Conservation (phyloP, 1,140 invertebrate species). For the Euwallacea fornicatus region DNA sequence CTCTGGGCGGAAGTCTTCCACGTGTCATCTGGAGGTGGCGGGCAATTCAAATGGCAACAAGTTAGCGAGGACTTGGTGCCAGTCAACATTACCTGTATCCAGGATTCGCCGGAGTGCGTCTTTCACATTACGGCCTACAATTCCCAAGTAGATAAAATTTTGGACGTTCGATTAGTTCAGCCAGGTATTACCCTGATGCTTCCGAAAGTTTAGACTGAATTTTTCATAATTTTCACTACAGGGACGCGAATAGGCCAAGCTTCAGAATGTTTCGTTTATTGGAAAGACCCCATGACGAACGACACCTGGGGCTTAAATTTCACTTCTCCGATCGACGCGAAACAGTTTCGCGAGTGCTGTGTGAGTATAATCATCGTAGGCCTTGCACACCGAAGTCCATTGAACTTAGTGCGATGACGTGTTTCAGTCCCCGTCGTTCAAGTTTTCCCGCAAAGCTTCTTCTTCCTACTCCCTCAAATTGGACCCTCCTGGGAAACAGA, state of each 20-base stretch:
- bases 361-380: conserved; percentile 69
- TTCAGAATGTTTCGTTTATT: conserved; percentile 97
- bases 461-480: conserved; percentile 94
- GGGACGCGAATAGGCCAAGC: conserved; percentile 95
- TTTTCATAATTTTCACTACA: conserved; percentile 51
- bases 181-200: conserved; percentile 69
- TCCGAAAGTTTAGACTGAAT: neutral
- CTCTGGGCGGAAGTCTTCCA: conserved; percentile 98
- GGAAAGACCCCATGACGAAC: conserved; percentile 95
- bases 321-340: conserved; percentile 94
- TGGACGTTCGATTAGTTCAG: conserved; percentile 93
- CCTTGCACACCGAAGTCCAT: conserved; percentile 45
- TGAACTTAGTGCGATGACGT: conserved; percentile 58
- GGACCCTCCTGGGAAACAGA: conserved; percentile 84
- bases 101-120: conserved; percentile 92
- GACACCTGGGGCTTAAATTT: conserved; percentile 98
- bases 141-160: conserved; percentile 96
- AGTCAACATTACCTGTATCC: conserved; percentile 95
- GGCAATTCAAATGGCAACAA: conserved; percentile 94
- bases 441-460: conserved; percentile 95
- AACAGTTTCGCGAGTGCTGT: conserved; percentile 95
- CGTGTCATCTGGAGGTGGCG: conserved; percentile 75
- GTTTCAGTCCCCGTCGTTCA: conserved; percentile 94
- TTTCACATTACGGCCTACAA: conserved; percentile 99
- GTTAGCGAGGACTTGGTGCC: conserved; percentile 97